Evolutionary conservation across 2,797 vertebrate species (phyloP).

Genomic region (Channallabes apus): DNA sequence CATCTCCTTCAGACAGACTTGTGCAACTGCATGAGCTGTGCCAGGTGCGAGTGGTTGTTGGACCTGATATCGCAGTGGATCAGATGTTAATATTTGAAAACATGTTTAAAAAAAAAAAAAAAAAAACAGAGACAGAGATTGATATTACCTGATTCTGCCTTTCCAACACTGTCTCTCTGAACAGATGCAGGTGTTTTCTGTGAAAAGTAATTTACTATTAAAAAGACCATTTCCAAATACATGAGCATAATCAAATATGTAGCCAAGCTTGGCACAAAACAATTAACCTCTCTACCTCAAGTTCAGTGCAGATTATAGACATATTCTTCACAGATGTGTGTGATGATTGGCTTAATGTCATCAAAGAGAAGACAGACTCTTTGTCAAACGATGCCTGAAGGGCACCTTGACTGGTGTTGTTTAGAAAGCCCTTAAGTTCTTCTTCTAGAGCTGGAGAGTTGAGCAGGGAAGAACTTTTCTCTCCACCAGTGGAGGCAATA

Average conservation of each 20-base stretch:
- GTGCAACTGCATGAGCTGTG: slow-evolving; percentile 60
- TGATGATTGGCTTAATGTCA: slow-evolving; percentile 65
- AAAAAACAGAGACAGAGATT: not conserved
- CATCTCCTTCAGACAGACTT: slow-evolving; percentile 58
- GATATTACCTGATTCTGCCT: slow-evolving; percentile 67
- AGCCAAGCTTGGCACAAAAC: not conserved
- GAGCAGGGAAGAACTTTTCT: slow-evolving; percentile 54
- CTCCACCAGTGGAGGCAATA: slow-evolving; percentile 65
- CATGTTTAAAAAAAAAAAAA: not conserved
- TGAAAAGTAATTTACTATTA: slow-evolving; percentile 19
- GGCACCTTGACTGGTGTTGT: slow-evolving; percentile 40
- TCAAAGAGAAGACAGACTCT: slow-evolving; percentile 61
- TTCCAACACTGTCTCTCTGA: slow-evolving; percentile 22
- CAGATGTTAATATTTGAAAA: slow-evolving; percentile 1
- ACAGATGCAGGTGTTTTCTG: slow-evolving; percentile 68
- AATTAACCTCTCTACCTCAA: slow-evolving; percentile 64
- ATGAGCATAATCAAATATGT: not conserved
- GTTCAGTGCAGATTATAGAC: slow-evolving; percentile 41
- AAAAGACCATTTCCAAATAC: not conserved
- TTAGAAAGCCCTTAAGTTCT: slow-evolving; percentile 42
- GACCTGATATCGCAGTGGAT: slow-evolving; percentile 37
- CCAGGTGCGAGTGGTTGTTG: slow-evolving; percentile 71
- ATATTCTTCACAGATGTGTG: slow-evolving; percentile 55
- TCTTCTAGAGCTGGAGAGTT: slow-evolving; percentile 45
- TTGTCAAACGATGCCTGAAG: slow-evolving; percentile 49